A percentile compares a stretch with the other conserved stretches of the same genome.
Conservation (phyloP, 2,797 vertebrate species). For the Rhadinocentrus ornatus region DNA sequence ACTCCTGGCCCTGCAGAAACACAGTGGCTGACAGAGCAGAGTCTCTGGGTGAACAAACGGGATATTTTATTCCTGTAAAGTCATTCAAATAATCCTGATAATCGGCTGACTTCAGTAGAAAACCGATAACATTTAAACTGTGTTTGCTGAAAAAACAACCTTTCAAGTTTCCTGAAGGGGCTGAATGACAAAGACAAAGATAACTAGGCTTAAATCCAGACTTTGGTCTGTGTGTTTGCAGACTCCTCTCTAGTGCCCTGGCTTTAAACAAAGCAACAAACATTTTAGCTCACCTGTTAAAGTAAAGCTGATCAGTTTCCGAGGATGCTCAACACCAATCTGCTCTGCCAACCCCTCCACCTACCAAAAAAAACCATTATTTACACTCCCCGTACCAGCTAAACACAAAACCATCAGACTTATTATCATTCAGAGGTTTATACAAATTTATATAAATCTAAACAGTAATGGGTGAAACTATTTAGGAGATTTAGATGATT, state of each 20-base stretch:
- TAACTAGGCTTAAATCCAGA: slow-evolving; percentile 13
- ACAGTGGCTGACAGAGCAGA: background rate
- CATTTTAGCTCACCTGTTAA: slow-evolving; percentile 85
- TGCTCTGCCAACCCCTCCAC: slow-evolving; percentile 89
- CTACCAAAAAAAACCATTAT: slow-evolving; percentile 67
- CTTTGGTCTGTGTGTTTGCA: slow-evolving; percentile 6
- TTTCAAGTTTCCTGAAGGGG: slow-evolving; percentile 18
- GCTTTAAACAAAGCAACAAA: background rate
- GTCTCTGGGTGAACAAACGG: background rate
- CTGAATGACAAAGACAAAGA: slow-evolving; percentile 17
- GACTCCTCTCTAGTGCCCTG: background rate
- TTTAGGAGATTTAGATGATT: background rate
- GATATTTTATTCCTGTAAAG: slow-evolving; percentile 8
- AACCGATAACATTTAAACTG: slow-evolving; percentile 9
- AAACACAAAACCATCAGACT: background rate
- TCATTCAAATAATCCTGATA: slow-evolving; percentile 3
- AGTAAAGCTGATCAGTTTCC: slow-evolving; percentile 95
- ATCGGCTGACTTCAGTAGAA: slow-evolving; percentile 1
- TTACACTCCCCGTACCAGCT: background rate
- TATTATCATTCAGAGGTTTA: too few relatives aligned
- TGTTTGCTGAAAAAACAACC: slow-evolving; percentile 24
- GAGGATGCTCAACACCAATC: slow-evolving; percentile 87
- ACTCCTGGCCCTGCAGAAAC: background rate
- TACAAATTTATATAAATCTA: slow-evolving; percentile 6
- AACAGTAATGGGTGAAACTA: background rate